Evolutionary conservation across 2,797 vertebrate species (phyloP).

Genomic region (Pseudopleuronectes americanus): DNA sequence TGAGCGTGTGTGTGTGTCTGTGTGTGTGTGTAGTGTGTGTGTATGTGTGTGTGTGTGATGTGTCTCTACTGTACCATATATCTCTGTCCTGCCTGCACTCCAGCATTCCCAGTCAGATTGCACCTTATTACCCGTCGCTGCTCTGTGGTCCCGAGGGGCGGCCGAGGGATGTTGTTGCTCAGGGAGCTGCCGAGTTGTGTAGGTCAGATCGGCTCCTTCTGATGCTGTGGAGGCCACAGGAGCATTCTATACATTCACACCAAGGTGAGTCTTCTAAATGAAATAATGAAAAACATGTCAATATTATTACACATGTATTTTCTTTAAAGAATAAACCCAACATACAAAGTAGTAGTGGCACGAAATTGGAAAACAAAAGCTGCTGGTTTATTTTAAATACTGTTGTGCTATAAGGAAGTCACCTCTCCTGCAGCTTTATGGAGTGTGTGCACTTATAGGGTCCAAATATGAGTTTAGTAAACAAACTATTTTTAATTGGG

Average conservation of each 20-base stretch:
- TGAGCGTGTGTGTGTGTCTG: neutral
- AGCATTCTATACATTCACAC: neutral
- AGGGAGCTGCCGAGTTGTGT: conserved; percentile 40
- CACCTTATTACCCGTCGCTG: conserved; percentile 70
- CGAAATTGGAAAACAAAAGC: no score
- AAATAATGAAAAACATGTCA: neutral
- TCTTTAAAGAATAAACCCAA: no score
- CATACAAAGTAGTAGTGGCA: no score
- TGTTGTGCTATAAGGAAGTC: no score
- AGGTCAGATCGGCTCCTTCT: conserved; percentile 49
- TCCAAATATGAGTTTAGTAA: conserved; percentile 13
- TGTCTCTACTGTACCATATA: conserved; percentile 62
- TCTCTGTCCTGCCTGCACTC: conserved; percentile 63
- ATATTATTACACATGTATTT: neutral
- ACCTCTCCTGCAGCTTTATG: no score
- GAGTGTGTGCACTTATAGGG: neutral
- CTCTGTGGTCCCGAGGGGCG: conserved; percentile 47
- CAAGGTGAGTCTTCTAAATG: neutral
- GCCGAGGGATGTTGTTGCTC: conserved; percentile 57
- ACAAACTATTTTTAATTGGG: neutral
- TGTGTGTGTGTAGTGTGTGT: conserved; percentile 11
- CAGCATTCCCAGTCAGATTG: conserved; percentile 65
- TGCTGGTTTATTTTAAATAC: no score
- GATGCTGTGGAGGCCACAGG: conserved; percentile 11
- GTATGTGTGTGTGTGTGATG: conserved; percentile 18